Evolutionary conservation across 1,140 invertebrate genomes (phyloP).

Genomic region (Linepithema humile): DNA sequence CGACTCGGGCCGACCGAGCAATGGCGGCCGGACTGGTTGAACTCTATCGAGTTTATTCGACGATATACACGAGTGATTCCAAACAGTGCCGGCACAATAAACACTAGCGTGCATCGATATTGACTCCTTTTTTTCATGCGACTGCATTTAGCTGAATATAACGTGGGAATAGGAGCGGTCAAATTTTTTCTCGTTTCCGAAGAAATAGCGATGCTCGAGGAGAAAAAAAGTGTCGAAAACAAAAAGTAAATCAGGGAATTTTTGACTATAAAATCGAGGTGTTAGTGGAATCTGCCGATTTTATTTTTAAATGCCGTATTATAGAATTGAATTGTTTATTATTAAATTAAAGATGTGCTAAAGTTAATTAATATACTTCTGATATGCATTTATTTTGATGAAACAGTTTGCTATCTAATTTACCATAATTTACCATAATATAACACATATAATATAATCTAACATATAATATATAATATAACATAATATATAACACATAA

Average conservation of each 20-base stretch:
- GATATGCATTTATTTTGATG: no score
- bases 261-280: not conserved
- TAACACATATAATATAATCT: no score
- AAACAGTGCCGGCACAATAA: constrained; percentile 52
- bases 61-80: constrained; percentile 56
- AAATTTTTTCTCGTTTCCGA: not conserved
- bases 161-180: not conserved
- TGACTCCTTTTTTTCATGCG: constrained; percentile 15
- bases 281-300: not conserved
- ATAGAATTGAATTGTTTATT: not conserved
- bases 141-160: constrained; percentile 16
- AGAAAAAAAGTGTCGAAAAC: not conserved
- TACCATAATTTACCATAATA: no score
- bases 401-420: no score
- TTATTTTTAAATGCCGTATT: not conserved
- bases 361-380: no score
- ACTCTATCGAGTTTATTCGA: constrained; percentile 73
- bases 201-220: not conserved
- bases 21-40: constrained; percentile 72
- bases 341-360: not conserved
- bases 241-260: not conserved
- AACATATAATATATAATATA: no score
- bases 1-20: constrained; percentile 63
- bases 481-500: no score
- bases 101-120: constrained; percentile 44